A percentile compares a stretch with the other conserved stretches of the same genome.
Evolutionary conservation across 2,113 vertebrate genomes (phyloP).

Genomic region (Solenodon paradoxus): DNA sequence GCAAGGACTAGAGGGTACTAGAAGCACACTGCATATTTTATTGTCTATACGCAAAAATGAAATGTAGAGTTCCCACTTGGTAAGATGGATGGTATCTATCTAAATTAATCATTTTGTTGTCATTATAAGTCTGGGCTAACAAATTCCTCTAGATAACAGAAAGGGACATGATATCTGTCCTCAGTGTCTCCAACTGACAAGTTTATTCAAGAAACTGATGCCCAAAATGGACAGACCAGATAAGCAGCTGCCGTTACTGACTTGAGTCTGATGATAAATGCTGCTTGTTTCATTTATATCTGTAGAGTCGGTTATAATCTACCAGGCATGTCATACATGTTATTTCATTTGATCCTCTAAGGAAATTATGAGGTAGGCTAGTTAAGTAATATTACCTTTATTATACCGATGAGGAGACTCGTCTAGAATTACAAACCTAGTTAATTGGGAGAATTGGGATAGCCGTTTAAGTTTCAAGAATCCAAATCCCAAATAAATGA

Average conservation of each 20-base stretch:
- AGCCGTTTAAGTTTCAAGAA: not conserved
- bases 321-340: not conserved
- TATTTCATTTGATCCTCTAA: not conserved
- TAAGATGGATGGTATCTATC: not conserved
- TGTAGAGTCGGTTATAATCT: not conserved
- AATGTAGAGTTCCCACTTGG: not conserved
- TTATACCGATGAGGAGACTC: not conserved
- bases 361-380: not conserved
- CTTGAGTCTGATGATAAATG: not conserved
- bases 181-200: not conserved
- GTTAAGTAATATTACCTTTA: not conserved
- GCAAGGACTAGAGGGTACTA: not conserved
- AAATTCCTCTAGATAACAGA: not conserved
- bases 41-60: not conserved
- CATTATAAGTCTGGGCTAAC: not conserved
- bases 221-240: not conserved
- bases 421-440: not conserved
- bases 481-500: not conserved
- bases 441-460: not conserved
- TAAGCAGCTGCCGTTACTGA: not conserved
- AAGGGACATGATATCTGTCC: not conserved
- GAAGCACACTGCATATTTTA: not conserved
- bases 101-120: not conserved
- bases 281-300: not conserved
- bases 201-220: constrained; percentile 34